These are phyloP conservation scores for Mohoua ochrocephala DNA, from an alignment of 2,113 vertebrate genomes.

Conservation along the genomic window DNA sequence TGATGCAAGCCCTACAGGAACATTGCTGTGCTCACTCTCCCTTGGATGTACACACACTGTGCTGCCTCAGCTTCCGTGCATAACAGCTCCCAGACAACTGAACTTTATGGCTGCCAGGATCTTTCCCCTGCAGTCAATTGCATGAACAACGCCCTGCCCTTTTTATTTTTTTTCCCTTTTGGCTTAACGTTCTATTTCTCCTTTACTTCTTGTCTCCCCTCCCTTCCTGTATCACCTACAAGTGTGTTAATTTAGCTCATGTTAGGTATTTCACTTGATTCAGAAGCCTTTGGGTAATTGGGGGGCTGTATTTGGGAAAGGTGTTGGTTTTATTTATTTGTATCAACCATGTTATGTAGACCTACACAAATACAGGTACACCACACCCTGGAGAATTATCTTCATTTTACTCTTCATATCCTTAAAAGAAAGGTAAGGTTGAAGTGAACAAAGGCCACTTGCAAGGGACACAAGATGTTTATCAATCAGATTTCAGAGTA, in stretches of 20 bases:
- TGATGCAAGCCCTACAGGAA: neutral
- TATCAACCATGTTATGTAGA: neutral
- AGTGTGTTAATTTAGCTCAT: neutral
- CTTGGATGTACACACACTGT: neutral
- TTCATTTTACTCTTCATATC: neutral
- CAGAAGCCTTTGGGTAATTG: neutral
- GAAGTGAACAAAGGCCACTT: neutral
- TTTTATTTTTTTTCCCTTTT: neutral
- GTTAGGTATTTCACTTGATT: neutral
- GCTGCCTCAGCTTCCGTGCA: neutral
- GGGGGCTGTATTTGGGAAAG: neutral
- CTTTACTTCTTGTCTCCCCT: neutral
- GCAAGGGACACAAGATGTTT: neutral
- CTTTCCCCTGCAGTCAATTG: neutral
- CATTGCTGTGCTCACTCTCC: neutral
- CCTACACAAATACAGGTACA: neutral
- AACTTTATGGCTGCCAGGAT: neutral
- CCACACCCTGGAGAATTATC: neutral
- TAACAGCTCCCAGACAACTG: neutral
- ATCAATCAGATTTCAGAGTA: neutral
- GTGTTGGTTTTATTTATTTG: neutral
- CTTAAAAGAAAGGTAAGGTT: neutral
- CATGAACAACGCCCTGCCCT: neutral
- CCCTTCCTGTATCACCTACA: neutral
- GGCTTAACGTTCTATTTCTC: neutral